Conservation (phyloP, 2,888 invertebrate genomes). For the Lithophane semibrunnea region DNA sequence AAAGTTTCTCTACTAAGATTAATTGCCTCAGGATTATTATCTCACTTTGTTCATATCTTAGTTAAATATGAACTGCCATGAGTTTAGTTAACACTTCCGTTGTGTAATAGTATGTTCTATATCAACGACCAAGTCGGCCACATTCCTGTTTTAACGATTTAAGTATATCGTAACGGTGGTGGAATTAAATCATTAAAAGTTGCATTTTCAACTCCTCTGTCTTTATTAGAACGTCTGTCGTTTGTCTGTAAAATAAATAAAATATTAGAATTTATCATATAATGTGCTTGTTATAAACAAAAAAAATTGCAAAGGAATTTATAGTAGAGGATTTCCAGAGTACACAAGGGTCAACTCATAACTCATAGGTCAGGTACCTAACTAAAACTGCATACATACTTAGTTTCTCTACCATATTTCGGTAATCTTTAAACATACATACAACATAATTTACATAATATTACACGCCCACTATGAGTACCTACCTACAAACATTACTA, state of each 20-base stretch:
- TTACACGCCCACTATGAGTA: neutral
- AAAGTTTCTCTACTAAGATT: conserved; percentile 47
- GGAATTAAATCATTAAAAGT: neutral
- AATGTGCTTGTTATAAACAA: neutral
- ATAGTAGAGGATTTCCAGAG: neutral
- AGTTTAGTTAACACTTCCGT: conserved; percentile 35
- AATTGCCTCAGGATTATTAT: conserved; percentile 39
- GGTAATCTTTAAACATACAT: too few species aligned
- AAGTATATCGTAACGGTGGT: neutral
- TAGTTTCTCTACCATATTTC: conserved; percentile 1
- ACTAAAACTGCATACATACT: neutral
- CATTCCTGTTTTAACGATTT: conserved; percentile 25
- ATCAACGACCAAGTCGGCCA: conserved; percentile 15
- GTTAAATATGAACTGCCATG: conserved; percentile 47
- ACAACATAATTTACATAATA: conserved; percentile 23
- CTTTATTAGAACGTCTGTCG: neutral
- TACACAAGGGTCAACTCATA: neutral
- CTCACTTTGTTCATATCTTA: conserved; percentile 39
- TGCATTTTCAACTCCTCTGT: neutral
- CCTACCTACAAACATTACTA: neutral
- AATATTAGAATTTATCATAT: neutral
- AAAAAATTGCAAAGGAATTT: neutral
- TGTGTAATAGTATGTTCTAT: conserved; percentile 33
- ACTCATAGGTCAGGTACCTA: neutral
- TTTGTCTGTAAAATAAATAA: neutral